These are phyloP conservation scores for Cephus nigrinus DNA, from an alignment of 2,888 invertebrate genomes.

Conservation along the genomic window DNA sequence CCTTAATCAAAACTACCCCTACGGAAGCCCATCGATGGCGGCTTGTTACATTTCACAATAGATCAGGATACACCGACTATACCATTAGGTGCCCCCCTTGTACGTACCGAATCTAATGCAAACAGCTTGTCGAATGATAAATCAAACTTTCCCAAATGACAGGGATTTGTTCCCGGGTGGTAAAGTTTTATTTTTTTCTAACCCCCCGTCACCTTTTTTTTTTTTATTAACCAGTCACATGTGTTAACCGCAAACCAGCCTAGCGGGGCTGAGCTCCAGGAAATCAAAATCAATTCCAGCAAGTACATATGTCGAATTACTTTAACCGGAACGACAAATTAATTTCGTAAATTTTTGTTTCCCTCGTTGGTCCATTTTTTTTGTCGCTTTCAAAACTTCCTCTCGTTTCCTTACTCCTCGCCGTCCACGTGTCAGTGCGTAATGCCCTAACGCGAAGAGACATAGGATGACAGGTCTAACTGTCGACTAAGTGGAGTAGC, in stretches of 20 bases:
- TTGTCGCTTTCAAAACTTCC: constrained; percentile 9
- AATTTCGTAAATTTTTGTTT: not conserved
- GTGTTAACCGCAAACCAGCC: not conserved
- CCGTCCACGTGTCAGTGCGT: not conserved
- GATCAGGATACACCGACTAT: constrained; percentile 55
- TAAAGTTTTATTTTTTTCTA: constrained; percentile 16
- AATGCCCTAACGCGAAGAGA: constrained; percentile 17
- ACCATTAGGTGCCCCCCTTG: constrained; percentile 63
- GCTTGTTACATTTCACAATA: constrained; percentile 42
- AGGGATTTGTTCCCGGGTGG: constrained; percentile 21
- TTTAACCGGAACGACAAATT: not conserved
- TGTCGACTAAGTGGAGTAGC: constrained; percentile 25
- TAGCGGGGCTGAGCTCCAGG: not conserved
- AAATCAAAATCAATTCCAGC: not conserved
- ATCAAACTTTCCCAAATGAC: constrained; percentile 61
- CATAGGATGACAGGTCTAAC: constrained; percentile 28
- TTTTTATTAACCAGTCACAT: constrained; percentile 8
- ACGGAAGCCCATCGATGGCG: not conserved
- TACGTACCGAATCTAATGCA: constrained; percentile 63
- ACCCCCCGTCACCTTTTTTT: not conserved
- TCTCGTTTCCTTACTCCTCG: not conserved
- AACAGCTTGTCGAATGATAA: constrained; percentile 61
- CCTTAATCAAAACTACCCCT: not conserved
- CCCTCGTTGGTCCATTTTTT: not conserved
- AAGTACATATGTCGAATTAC: not conserved